These are phyloP conservation scores for Brenthis hecate DNA, from an alignment of 2,888 invertebrate species.

Conservation along the genomic window DNA sequence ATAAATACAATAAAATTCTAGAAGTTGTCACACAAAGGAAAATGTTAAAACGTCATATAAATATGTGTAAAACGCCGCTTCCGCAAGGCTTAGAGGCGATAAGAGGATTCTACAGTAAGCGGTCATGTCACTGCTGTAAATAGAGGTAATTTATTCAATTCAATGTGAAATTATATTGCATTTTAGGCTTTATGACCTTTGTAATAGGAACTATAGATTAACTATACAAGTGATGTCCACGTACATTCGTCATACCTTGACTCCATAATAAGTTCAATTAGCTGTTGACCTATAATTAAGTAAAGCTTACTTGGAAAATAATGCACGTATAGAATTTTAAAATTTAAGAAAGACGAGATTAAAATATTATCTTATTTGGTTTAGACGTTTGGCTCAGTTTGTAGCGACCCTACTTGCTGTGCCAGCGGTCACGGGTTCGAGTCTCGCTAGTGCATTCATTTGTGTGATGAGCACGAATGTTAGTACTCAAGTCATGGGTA, in stretches of 20 bases:
- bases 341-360: not conserved
- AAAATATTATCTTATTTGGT: too few species aligned
- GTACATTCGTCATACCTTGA: conserved; percentile 2
- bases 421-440: too few species aligned
- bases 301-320: not conserved
- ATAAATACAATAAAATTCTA: conserved; percentile 6
- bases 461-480: too few species aligned
- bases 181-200: conserved; percentile 10
- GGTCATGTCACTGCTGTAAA: conserved; percentile 33
- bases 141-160: conserved; percentile 26
- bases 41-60: conserved; percentile 24
- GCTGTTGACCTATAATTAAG: conserved; percentile 8
- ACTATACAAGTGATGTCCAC: not conserved
- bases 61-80: conserved; percentile 21
- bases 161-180: conserved; percentile 8
- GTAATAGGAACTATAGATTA: conserved; percentile 18
- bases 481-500: too few species aligned
- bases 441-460: too few species aligned
- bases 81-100: conserved; percentile 25
- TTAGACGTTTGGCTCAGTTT: too few species aligned
- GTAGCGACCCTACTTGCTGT: too few species aligned
- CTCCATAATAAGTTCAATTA: conserved; percentile 19
- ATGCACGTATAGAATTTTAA: not conserved
- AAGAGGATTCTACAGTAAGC: conserved; percentile 33
- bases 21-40: conserved; percentile 9